These are phyloP conservation scores for Brachylomia viminalis DNA, from an alignment of 2,888 invertebrate genomes.

Conservation along the genomic window DNA sequence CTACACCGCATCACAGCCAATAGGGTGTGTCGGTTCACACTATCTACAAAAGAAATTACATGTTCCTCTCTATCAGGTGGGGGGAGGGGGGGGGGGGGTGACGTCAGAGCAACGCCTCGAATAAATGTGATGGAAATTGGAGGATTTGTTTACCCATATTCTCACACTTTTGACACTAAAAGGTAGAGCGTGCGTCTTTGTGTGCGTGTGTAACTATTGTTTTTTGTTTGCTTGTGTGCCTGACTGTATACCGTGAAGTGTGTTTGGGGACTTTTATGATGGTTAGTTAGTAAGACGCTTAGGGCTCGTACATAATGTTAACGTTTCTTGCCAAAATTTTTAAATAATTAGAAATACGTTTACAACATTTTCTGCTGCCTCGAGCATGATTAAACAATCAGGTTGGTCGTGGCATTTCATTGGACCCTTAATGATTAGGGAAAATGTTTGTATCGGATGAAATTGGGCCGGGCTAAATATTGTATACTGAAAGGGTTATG, in stretches of 20 bases:
- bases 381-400: constrained; percentile 4
- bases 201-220: constrained; percentile 74
- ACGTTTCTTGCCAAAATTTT: background rate
- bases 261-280: constrained; percentile 64
- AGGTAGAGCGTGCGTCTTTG: constrained; percentile 79
- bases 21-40: constrained; percentile 86
- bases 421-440: constrained; percentile 1
- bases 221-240: constrained; percentile 70
- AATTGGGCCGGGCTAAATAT: background rate
- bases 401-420: background rate
- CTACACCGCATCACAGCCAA: constrained; percentile 79
- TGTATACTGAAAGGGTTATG: constrained; percentile 4
- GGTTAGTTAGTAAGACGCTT: constrained; percentile 61
- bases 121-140: constrained; percentile 91
- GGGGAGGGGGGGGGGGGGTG: constrained; percentile 70
- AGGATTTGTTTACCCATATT: constrained; percentile 91
- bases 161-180: constrained; percentile 91
- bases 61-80: constrained; percentile 80
- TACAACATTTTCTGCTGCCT: background rate
- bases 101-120: constrained; percentile 84
- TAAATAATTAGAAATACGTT: background rate
- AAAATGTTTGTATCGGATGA: constrained; percentile 9
- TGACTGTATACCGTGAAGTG: constrained; percentile 63
- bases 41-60: constrained; percentile 89
- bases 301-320: constrained; percentile 19